A percentile compares a stretch with the other conserved stretches of the same genome.
Conservation (phyloP, 1,140 invertebrate genomes). For the Steinernema khuongi region DNA sequence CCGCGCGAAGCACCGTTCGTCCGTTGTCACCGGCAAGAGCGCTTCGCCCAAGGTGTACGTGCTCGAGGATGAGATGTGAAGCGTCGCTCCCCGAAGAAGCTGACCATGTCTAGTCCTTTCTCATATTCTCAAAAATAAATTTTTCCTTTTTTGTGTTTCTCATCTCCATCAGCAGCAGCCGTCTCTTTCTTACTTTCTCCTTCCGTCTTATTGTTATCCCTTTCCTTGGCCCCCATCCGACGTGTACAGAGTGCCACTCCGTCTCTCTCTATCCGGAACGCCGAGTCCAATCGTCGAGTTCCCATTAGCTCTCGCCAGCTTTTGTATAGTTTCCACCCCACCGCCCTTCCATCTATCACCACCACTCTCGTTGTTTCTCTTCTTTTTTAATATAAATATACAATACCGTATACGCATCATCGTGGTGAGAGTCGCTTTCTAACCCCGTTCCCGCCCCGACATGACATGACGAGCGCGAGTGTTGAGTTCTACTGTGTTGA, state of each 20-base stretch:
- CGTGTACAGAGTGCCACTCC: constrained; percentile 14
- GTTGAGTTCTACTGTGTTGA: neutral
- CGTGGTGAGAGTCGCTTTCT: neutral
- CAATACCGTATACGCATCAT: constrained; percentile 12
- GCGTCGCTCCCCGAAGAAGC: neutral
- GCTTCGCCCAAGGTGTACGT: constrained; percentile 8
- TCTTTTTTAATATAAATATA: constrained; percentile 11
- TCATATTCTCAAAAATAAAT: neutral
- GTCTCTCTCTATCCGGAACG: neutral
- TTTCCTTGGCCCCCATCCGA: neutral
- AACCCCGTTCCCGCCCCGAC: neutral
- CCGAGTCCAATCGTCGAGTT: neutral
- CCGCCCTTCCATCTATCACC: neutral
- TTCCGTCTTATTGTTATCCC: neutral
- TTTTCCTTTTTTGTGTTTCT: neutral
- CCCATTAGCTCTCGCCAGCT: constrained; percentile 16
- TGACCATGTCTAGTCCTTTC: neutral
- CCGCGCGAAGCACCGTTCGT: constrained; percentile 76
- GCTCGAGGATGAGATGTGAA: constrained; percentile 9
- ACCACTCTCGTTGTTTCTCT: neutral
- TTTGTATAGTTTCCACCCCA: constrained; percentile 13
- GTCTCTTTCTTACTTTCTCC: neutral
- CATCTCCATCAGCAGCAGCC: constrained; percentile 7
- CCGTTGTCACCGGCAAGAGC: constrained; percentile 58
- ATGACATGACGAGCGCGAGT: constrained; percentile 9